Conservation (phyloP, 2,888 invertebrate genomes). For the Ferrisia virgata region DNA sequence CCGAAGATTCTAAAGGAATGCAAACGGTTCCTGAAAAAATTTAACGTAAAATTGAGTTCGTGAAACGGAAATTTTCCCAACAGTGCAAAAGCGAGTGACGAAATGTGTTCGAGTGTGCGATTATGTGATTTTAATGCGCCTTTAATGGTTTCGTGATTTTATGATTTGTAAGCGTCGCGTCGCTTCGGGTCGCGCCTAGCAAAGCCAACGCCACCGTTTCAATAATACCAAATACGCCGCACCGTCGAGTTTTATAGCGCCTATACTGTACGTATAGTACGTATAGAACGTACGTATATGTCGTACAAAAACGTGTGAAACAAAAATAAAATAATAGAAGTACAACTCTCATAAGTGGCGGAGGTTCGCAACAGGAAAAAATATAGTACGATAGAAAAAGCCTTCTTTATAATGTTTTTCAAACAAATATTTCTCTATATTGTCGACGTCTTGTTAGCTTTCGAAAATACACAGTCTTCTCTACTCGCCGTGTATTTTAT, state of each 20-base stretch:
- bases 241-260: background rate
- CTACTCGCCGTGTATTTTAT: background rate
- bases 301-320: background rate
- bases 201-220: no score
- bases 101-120: conserved; percentile 16
- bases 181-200: no score
- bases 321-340: background rate
- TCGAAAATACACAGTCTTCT: background rate
- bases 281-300: background rate
- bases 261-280: no score
- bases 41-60: background rate
- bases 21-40: conserved; percentile 43
- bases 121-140: conserved; percentile 4
- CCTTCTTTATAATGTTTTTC: background rate
- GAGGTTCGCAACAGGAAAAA: background rate
- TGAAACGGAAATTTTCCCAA: background rate
- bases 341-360: conserved; percentile 15
- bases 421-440: background rate
- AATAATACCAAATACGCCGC: no score
- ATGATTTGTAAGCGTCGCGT: background rate
- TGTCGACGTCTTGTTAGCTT: background rate
- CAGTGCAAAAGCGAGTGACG: background rate
- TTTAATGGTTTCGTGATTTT: background rate
- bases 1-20: conserved; percentile 44
- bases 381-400: background rate